phyloP scores from a whole-genome alignment of 2,113 vertebrate genomes.

The Gracilinanus agilis region DNA sequence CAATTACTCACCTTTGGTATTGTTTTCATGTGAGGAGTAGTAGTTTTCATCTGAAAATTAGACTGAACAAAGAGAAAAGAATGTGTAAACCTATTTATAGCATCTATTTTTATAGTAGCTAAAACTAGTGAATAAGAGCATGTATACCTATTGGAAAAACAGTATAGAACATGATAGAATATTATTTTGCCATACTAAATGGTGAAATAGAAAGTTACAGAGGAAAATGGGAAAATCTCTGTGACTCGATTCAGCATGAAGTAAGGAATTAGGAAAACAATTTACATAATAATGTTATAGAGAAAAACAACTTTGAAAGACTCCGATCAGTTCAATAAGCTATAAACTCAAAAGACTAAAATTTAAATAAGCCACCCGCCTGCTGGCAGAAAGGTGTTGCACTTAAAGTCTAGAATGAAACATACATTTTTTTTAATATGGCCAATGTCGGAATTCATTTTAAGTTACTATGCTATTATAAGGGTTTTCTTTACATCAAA shows the following conservation, averaged over 20 bases:
- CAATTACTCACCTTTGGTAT: neutral
- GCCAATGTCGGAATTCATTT: neutral
- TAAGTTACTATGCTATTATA: neutral
- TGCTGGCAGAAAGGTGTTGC: neutral
- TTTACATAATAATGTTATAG: neutral
- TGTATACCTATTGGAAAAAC: neutral
- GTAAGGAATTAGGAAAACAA: neutral
- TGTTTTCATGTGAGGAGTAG: neutral
- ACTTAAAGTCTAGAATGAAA: neutral
- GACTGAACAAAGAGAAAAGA: neutral
- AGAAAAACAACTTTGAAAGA: neutral
- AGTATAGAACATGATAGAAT: neutral
- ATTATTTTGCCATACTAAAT: neutral
- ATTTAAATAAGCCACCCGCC: neutral
- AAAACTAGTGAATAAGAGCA: neutral
- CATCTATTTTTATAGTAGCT: neutral
- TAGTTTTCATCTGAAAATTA: too few species aligned
- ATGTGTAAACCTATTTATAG: neutral
- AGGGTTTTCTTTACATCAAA: neutral
- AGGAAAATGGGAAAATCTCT: neutral
- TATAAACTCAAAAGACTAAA: neutral
- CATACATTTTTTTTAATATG: neutral
- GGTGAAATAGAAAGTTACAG: neutral
- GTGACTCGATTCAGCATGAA: neutral
- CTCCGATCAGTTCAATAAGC: neutral